Evolutionary conservation across 2,888 invertebrate genomes (phyloP).

Genomic region (Eristalis tenax): DNA sequence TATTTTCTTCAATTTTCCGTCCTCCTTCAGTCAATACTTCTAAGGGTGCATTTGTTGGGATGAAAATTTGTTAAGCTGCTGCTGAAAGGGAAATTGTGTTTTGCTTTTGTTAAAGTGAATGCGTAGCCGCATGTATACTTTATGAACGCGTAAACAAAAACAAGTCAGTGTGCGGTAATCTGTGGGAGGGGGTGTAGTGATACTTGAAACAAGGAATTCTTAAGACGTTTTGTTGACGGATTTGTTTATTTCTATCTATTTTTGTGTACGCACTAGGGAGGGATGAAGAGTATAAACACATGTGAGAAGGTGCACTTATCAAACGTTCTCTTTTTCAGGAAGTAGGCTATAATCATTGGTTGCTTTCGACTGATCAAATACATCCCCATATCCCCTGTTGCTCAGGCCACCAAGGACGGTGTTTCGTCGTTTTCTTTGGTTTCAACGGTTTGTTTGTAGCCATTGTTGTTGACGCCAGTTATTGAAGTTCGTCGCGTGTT

Average conservation of each 20-base stretch:
- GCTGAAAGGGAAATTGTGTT: constrained; percentile 32
- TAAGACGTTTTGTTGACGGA: background rate
- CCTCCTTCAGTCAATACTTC: background rate
- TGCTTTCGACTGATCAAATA: background rate
- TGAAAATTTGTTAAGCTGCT: constrained; percentile 19
- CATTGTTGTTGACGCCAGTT: background rate
- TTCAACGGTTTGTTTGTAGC: background rate
- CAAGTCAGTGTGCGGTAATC: constrained; percentile 13
- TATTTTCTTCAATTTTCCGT: background rate
- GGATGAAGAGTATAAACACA: too few relatives aligned
- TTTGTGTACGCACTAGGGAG: background rate
- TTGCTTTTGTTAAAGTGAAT: constrained; percentile 20
- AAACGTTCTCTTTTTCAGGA: background rate
- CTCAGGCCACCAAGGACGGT: background rate
- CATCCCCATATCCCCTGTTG: background rate
- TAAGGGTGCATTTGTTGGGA: background rate
- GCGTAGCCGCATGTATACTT: background rate
- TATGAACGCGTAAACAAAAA: constrained; percentile 26
- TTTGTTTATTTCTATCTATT: background rate
- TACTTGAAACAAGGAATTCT: background rate
- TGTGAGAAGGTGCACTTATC: background rate
- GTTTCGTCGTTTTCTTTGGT: background rate
- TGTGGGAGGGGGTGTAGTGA: background rate
- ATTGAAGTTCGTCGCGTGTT: background rate
- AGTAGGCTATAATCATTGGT: background rate